Base-by-base conservation (phyloP, 2,888 invertebrate genomes). In the Xestia sexstrigata region DNA sequence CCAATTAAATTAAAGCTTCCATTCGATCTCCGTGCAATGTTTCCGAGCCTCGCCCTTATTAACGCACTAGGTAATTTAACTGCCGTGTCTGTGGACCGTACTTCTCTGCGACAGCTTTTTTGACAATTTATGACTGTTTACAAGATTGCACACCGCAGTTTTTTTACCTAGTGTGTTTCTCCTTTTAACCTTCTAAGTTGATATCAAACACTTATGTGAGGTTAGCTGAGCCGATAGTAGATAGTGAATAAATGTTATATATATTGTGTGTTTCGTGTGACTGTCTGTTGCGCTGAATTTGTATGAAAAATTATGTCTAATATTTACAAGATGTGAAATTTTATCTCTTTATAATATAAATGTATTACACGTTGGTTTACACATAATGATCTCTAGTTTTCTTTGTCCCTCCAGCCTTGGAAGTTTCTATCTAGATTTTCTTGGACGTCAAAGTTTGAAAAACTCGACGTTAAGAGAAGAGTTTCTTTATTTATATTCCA, bases 291-390 rank as follows among this genome's bases (percentile, higher is more conserved):
- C 92, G 92, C 92, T 92, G 92, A 91, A 90, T 93, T 92, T 94
- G 93, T 95, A 94, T 91, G 90, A 86, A 93, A 93, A 83, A 87
- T 86, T 70, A 93, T 94, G 93, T 95, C 94, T 95, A 93, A 93
- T 95, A 95, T 95, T 95, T 95, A 96, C 95, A 95, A 95, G 92
- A 95, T 94, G 95, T 95, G 95, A 94, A 91, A 95, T 95, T 95
- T 95, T 96, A 96, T 96, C 95, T 96, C 96, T 96, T 95, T 95
- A 95, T 95, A 94, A 93, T 94, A 95, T 95, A 95, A 95, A 95
- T 96, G 95, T 96, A 96, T 95, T 95, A 95, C 93, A 95, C 93
- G 95, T 95, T 95, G 89, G 93, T 94, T 95, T 95, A 94, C 93
- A 94, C 90, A 92, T 90, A 78, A 71, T 78, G 15, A 35, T 79